These are phyloP conservation scores for Meriones unguiculatus DNA, from an alignment of 2,113 vertebrate species.

Conservation along the genomic window DNA sequence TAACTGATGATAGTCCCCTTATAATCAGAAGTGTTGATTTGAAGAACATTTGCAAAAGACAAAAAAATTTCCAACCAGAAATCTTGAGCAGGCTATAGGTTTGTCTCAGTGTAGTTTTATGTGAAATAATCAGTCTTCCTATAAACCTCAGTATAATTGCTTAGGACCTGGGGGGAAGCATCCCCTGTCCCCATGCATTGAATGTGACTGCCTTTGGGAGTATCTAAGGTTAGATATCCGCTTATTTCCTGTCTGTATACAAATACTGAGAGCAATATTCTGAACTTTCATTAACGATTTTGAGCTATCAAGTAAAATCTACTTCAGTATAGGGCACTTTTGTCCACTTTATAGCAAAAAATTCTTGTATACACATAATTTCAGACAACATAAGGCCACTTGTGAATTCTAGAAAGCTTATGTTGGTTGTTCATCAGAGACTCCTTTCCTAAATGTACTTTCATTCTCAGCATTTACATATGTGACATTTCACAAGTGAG, in stretches of 20 bases:
- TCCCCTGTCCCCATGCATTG: neutral
- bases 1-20: neutral
- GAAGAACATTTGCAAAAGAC: neutral
- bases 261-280: neutral
- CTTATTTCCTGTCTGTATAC: neutral
- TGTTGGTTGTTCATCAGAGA: neutral
- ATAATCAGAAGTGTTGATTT: neutral
- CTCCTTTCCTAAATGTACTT: neutral
- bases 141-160: neutral
- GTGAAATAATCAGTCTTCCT: constrained; percentile 27
- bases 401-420: neutral
- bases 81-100: neutral
- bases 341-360: neutral
- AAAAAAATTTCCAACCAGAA: constrained; percentile 2
- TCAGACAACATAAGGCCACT: neutral
- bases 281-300: neutral
- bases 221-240: neutral
- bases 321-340: neutral
- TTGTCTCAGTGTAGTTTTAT: neutral
- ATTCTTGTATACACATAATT: neutral
- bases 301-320: constrained; percentile 19
- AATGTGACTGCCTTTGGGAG: neutral
- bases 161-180: neutral
- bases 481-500: constrained; percentile 19
- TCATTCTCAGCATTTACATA: constrained; percentile 11